Percentiles rank a stretch among this genome's conserved stretches.
Conservation (phyloP, 2,888 invertebrate species). For the Cryptus armator region DNA sequence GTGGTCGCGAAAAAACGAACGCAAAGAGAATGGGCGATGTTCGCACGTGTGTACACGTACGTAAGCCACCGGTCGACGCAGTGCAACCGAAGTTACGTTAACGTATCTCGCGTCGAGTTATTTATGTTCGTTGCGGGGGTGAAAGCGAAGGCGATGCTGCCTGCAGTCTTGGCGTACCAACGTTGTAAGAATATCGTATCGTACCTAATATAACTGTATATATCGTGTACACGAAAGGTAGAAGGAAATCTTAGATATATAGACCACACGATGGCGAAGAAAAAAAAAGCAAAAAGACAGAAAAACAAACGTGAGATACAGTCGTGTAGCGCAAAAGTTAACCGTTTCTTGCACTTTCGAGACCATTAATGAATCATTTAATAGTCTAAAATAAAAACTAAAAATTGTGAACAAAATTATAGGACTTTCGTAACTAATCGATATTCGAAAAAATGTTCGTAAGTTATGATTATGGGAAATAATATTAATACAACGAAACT, state of each 20-base stretch:
- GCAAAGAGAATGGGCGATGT: constrained; percentile 43
- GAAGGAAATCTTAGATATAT: constrained; percentile 1
- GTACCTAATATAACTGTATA: neutral
- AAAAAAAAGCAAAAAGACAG: neutral
- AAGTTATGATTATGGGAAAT: too few relatives aligned
- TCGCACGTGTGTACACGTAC: constrained; percentile 28
- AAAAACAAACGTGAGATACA: constrained; percentile 1
- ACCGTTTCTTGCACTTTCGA: too few relatives aligned
- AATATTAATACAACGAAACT: too few relatives aligned
- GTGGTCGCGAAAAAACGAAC: constrained; percentile 7
- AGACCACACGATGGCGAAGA: neutral
- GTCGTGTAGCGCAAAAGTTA: neutral
- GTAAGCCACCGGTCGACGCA: constrained; percentile 7
- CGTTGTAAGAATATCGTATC: constrained; percentile 14
- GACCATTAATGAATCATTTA: too few relatives aligned
- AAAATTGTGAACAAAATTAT: too few relatives aligned
- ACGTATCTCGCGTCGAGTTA: constrained; percentile 47
- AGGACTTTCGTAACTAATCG: too few relatives aligned
- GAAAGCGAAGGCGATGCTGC: constrained; percentile 30
- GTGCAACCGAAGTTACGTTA: constrained; percentile 48
- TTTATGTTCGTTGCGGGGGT: constrained; percentile 46
- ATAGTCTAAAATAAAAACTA: too few relatives aligned
- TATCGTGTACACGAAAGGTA: constrained; percentile 4
- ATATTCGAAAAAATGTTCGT: too few relatives aligned
- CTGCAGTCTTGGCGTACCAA: constrained; percentile 23